Evolutionary conservation across 92 coral and sea anemone species (phyloP), one percentile per base, ranked within the genome.

Genomic region (Phenganax subtilis): DNA sequence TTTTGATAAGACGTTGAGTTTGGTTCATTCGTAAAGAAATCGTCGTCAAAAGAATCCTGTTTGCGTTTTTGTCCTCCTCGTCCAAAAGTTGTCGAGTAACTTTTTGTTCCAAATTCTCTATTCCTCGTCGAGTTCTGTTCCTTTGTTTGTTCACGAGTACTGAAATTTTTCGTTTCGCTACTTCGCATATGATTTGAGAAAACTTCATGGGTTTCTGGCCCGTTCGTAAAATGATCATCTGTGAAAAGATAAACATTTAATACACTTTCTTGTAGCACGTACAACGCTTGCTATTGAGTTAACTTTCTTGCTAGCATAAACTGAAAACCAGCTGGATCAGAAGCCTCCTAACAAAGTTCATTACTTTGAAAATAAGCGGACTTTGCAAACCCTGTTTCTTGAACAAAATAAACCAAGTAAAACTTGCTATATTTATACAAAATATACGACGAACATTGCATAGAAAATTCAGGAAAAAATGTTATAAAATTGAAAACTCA

Each of bases 71-170:
- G 9, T 54, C 81, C 66, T 60, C 60, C 60, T n/a, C 9, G 9
- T 6, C 81, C 66, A 53, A 52, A 73, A 74, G 10, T 29, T 8
- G 30, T 51, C 9, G 75, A 79, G 53, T 15, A 63, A 44, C 58
- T 68, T 17, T 28, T 54, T 15, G 16, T 31, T 2, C 20, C 53
- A n/a, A 47, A 62, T 55, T 79, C 83, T 3, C 60, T 44, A 51
- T 79, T 79, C 10, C 62, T n/a, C 16, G 73, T 79, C 3, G 73
- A 30, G 62, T 64, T 79, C 7, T 68, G 54, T 65, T 79, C 61
- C 16, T 79, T 51, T 7, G 60, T 63, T 12, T 52, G 73, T 29
- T 79, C 83, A n/a, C 15, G 82, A 25, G 6, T 17, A n/a, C 83
- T 62, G 51, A 63, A 62, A 28, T 64, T 79, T 16, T 79, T 79